Base-by-base conservation (phyloP, 2,797 vertebrate genomes). In the Phaenicophaeus curvirostris region DNA sequence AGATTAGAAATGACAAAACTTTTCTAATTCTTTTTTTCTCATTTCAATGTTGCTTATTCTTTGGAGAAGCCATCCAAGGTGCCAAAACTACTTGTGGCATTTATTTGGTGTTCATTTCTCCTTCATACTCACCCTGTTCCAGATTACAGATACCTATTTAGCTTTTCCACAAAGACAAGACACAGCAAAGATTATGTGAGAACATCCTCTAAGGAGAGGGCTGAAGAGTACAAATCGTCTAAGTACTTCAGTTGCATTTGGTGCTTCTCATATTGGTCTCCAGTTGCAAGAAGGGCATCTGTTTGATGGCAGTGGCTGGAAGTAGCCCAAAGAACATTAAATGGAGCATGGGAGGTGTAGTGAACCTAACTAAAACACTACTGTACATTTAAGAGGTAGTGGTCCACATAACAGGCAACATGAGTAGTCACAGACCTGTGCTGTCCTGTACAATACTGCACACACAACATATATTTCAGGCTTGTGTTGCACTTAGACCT, bases 1-100 rank as follows among this genome's bases (percentile, higher is more conserved):
- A 85, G 51, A 74, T 71, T 61, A 84, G 44, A 83, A 91, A 71
- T 18, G n/a, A 81, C 35, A 72, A 28, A 92, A 85, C 28, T 74
- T 73, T 59, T 55, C 59, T 15, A 75, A 18, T 59, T 62, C 19
- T 3, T n/a, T 78, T 84, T 84, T 93, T 75, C 42, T 82, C 21
- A 51, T 80, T 76, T 86, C 55, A 75, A 31, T 10, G 5, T 48
- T 59, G 25, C 50, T 81, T 69, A 15, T 57, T 83, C 54, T 81
- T 75, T 51, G 30, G 30, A 93, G 37, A 88, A 74, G 50, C 37
- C 59, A 89, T 42, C 11, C 30, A 76, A 17, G 7, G 21, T 19
- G 48, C 48, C 62, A 75, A 85, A 89, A 57, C 20, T 30, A 66
- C 3, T 27, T 68, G 37, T 37, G 17, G 18, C 59, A 62, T 68